Base-by-base conservation (phyloP, 1,140 invertebrate genomes). In the Chionoecetes opilio region DNA sequence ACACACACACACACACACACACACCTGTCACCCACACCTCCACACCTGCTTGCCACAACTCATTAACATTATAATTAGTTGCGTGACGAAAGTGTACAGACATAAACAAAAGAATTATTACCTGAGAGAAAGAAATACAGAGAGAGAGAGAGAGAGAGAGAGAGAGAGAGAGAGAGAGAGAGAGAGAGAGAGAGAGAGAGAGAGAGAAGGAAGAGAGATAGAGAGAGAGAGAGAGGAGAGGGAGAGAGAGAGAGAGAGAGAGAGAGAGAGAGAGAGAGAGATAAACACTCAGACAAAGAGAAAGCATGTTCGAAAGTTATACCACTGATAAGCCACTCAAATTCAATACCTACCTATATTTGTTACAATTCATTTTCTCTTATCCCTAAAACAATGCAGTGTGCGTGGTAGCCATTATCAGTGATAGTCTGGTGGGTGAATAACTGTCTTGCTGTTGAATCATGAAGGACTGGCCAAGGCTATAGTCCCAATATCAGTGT, bases 161-260 rank as follows among this genome's bases (percentile, higher is more conserved):
- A 63, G 53, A 63, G 53, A 63, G 53, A 63, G 53, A 63, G 53
- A 63, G 53, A 63, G 53, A 63, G 53, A 63, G 53, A 63, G 53
- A 63, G 53, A 63, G 53, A 63, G 53, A 63, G 53, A 63, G 53
- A 63, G 34, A 34, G 37, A 46, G 35, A n/a, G 37, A n/a, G 38
- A 6, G 89, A 91, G 37, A 91, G 89, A 91, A 41, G 63, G 37
- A 91, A 46, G 89, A 91, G 89, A 91, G 89, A 91, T 37, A 91
- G 89, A 53, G 89, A 91, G 89, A 91, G 89, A 91, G 89, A 82
- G 91, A 82, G 91, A 35, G 63, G 88, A 46, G 89, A 91, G 89
- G 53, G 89, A 91, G 89, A 91, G 89, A 53, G 89, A 91, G 89
- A 91, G 89, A 91, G 89, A 82, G 91, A 82, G 91, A 35, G 63